These are phyloP conservation scores for Limanda limanda DNA, from an alignment of 2,113 vertebrate genomes.

Conservation along the genomic window DNA sequence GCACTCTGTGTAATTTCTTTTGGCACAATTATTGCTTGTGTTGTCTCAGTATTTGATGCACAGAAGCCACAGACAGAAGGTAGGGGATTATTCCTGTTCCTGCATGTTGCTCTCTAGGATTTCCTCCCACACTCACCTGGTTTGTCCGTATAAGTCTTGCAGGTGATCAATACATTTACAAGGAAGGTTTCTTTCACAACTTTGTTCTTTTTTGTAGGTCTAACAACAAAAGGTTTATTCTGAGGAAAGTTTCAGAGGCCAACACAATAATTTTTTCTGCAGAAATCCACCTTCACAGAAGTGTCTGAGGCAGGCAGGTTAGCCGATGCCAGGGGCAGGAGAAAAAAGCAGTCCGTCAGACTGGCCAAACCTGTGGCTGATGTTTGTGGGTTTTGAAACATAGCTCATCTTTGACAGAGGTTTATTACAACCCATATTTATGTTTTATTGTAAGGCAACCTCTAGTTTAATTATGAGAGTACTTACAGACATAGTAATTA, in stretches of 20 bases:
- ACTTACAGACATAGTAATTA: too few species aligned
- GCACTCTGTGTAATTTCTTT: conserved; percentile 21
- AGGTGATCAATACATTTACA: neutral
- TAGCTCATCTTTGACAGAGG: too few species aligned
- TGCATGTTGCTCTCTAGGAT: neutral
- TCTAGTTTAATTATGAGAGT: too few species aligned
- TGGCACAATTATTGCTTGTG: conserved; percentile 23
- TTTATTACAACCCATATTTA: too few species aligned
- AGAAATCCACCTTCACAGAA: neutral
- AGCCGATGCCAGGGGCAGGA: neutral
- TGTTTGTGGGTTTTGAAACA: neutral
- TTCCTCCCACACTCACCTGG: neutral
- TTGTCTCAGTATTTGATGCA: conserved; percentile 27
- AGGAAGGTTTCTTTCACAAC: neutral
- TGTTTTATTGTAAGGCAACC: too few species aligned
- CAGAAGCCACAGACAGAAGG: conserved; percentile 47
- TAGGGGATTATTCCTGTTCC: conserved; percentile 14
- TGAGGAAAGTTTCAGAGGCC: neutral
- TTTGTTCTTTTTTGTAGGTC: neutral
- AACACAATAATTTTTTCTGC: neutral
- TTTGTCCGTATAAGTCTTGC: neutral
- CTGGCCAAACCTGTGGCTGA: neutral
- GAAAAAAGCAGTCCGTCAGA: neutral
- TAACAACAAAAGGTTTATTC: neutral
- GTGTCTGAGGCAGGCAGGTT: neutral